Percentiles rank a stretch among this genome's conserved stretches.
phyloP scores from a whole-genome alignment of 2,113 vertebrate species.

The Phyllostomus discolor region DNA sequence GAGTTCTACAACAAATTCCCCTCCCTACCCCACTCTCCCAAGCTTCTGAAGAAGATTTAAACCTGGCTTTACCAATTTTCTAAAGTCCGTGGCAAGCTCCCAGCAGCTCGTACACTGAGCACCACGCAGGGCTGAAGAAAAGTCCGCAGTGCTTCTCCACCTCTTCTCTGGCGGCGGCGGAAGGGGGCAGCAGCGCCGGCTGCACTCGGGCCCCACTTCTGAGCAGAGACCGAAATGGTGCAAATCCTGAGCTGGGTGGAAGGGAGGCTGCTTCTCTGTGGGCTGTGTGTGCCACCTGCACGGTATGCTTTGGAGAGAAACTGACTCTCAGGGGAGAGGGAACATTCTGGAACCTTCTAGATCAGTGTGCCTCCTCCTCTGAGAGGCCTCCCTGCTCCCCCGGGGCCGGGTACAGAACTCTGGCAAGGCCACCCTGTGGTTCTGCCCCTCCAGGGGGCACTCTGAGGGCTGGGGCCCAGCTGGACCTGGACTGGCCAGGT shows the following conservation, averaged over 20 bases:
- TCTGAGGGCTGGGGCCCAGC: neutral
- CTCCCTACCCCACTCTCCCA: neutral
- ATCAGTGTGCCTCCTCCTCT: neutral
- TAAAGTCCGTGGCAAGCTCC: neutral
- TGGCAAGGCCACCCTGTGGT: fast-evolving
- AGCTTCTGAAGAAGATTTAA: neutral
- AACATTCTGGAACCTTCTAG: slow-evolving; percentile 8
- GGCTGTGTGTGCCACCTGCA: neutral
- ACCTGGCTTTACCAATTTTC: neutral
- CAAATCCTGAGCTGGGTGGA: neutral
- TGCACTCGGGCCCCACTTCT: neutral
- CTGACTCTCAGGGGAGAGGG: neutral
- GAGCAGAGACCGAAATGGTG: neutral
- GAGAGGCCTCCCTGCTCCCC: neutral
- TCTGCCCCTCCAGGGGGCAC: neutral
- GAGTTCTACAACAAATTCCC: neutral
- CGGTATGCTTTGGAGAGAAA: neutral
- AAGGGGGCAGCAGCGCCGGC: neutral
- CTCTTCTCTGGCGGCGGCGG: neutral
- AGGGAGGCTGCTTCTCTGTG: neutral
- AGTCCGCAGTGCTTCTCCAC: neutral
- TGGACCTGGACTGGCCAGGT: fast-evolving
- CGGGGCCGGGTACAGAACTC: too few species aligned
- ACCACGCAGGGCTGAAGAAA: neutral
- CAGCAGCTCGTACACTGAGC: neutral